Evolutionary conservation across 2,888 invertebrate species (phyloP).

Genomic region (Andricus curvator): DNA sequence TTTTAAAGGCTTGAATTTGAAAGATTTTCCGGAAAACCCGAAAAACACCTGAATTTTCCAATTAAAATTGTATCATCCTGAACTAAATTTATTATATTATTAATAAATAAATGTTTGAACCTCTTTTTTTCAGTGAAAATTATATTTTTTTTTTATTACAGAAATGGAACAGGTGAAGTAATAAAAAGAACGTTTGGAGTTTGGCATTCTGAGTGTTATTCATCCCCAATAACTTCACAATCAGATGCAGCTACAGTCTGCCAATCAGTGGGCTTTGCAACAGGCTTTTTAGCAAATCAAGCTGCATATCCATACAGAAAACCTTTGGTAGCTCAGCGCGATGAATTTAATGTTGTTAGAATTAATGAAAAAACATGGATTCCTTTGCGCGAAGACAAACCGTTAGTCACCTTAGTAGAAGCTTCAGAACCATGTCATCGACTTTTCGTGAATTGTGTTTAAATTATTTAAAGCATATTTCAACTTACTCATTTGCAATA

Average conservation of each 20-base stretch:
- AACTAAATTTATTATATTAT: no score
- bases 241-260: constrained; percentile 82
- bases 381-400: constrained; percentile 59
- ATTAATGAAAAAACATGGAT: constrained; percentile 64
- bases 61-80: no score
- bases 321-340: constrained; percentile 52
- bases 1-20: no score
- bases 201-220: constrained; percentile 87
- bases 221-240: constrained; percentile 61
- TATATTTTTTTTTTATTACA: constrained; percentile 65
- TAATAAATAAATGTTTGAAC: no score
- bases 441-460: constrained; percentile 60
- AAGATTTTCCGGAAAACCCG: no score
- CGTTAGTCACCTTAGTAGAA: constrained; percentile 58
- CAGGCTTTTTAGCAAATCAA: constrained; percentile 69
- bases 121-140: not conserved
- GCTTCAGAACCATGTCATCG: constrained; percentile 64
- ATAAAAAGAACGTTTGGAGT: constrained; percentile 84
- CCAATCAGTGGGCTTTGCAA: constrained; percentile 81
- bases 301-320: constrained; percentile 44
- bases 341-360: constrained; percentile 66
- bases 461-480: not conserved
- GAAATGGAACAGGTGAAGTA: constrained; percentile 84
- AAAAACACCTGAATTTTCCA: no score
- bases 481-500: not conserved